phyloP scores from a whole-genome alignment of 2,797 vertebrate species.

The Carduelis carduelis region DNA sequence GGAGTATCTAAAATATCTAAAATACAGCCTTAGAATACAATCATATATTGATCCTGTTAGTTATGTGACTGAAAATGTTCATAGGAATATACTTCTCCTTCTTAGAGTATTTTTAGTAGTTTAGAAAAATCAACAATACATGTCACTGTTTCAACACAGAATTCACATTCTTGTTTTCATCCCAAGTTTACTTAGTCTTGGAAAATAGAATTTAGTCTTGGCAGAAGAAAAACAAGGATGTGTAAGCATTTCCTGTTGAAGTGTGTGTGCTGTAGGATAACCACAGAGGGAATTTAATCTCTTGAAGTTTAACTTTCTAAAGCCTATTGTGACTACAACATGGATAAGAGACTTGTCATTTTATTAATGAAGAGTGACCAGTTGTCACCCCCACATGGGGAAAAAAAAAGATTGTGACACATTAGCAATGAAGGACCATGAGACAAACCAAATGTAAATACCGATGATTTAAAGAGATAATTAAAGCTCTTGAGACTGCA shows the following conservation, averaged over 20 bases:
- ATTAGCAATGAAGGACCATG: constrained; percentile 75
- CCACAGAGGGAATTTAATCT: constrained; percentile 49
- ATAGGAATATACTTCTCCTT: not conserved
- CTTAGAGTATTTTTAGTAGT: not conserved
- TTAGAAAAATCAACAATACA: not conserved
- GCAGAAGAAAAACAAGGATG: not conserved
- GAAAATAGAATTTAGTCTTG: not conserved
- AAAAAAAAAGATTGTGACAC: constrained; percentile 71
- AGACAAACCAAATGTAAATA: constrained; percentile 81
- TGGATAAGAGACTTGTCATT: constrained; percentile 70
- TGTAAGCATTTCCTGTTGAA: not conserved
- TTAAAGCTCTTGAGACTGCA: constrained; percentile 83
- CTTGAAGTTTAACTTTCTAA: constrained; percentile 62
- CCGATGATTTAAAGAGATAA: constrained; percentile 82
- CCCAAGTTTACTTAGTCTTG: not conserved
- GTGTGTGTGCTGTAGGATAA: not conserved
- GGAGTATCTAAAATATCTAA: not conserved
- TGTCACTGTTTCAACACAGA: not conserved
- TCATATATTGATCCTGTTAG: not conserved
- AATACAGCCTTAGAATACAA: not conserved
- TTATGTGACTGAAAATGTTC: not conserved
- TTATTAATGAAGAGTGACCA: constrained; percentile 84
- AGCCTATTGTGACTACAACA: constrained; percentile 22
- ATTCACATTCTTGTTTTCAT: not conserved
- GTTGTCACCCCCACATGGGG: constrained; percentile 72